phyloP scores from a whole-genome alignment of 2,797 vertebrate genomes.

The Paedocypris micromegethes region DNA sequence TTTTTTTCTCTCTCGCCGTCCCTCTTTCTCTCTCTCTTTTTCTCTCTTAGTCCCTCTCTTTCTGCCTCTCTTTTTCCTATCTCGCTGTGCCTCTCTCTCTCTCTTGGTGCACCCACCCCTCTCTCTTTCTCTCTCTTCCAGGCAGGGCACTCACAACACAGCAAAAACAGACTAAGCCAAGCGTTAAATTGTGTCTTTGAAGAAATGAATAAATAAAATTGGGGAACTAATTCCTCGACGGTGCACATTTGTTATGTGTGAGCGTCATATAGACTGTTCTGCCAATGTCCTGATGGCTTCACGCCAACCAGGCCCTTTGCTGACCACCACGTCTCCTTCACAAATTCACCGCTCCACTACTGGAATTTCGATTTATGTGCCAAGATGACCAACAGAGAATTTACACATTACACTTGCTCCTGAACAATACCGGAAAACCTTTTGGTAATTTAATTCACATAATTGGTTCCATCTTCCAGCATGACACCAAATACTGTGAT shows the following conservation, averaged over 20 bases:
- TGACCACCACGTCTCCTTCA: slow-evolving; percentile 24
- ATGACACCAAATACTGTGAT: too few relatives aligned
- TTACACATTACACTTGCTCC: too few relatives aligned
- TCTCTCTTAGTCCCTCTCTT: too few relatives aligned
- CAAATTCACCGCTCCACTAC: neutral
- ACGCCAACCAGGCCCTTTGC: slow-evolving; percentile 35
- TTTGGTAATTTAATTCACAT: too few relatives aligned
- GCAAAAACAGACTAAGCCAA: slow-evolving; percentile 71
- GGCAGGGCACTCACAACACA: slow-evolving; percentile 50
- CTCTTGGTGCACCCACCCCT: neutral
- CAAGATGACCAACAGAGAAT: too few relatives aligned
- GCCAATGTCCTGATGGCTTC: slow-evolving; percentile 9
- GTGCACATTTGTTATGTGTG: slow-evolving; percentile 61
- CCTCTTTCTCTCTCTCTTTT: too few relatives aligned
- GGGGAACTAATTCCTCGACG: slow-evolving; percentile 68
- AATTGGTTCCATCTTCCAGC: too few relatives aligned
- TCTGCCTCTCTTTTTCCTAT: too few relatives aligned
- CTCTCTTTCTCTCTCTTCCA: neutral
- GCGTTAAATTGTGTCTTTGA: slow-evolving; percentile 77
- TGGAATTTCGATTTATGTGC: too few relatives aligned
- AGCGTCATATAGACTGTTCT: slow-evolving; percentile 27
- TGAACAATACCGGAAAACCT: too few relatives aligned
- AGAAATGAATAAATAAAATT: slow-evolving; percentile 76
- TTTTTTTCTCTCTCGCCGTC: too few relatives aligned
- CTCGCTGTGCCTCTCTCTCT: neutral